These are phyloP conservation scores for Petrosia ficiformis DNA, from an alignment of 37 sponge, comb jelly and placozoan species.

Conservation along the genomic window DNA sequence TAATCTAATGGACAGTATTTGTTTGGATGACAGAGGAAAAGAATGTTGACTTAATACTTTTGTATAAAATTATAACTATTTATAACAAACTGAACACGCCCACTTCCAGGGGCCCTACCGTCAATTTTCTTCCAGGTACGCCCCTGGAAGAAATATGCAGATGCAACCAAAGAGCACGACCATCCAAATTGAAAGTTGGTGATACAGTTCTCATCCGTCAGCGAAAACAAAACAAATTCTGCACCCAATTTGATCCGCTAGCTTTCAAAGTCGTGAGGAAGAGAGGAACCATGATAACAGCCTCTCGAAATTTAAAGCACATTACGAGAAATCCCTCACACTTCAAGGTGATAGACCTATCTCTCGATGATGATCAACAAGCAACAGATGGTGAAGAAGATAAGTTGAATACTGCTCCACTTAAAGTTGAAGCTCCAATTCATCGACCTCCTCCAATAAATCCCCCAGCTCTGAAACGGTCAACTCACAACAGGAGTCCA, in stretches of 20 bases:
- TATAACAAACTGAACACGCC: too few relatives aligned
- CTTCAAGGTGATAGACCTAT: conserved; percentile 9
- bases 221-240: conserved; percentile 40
- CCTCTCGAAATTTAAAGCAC: conserved; percentile 18
- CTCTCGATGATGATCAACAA: background rate
- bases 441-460: background rate
- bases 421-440: background rate
- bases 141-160: too few relatives aligned
- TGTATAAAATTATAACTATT: too few relatives aligned
- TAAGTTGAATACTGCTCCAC: background rate
- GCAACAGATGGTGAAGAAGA: background rate
- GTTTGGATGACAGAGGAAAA: too few relatives aligned
- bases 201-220: conserved; percentile 28
- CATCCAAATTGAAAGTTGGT: conserved; percentile 22
- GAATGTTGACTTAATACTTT: too few relatives aligned
- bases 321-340: conserved; percentile 32
- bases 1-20: too few relatives aligned
- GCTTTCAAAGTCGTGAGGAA: conserved; percentile 13
- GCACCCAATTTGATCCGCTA: conserved; percentile 33
- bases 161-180: background rate
- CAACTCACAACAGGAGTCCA: background rate
- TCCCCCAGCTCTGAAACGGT: background rate
- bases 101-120: too few relatives aligned
- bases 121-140: too few relatives aligned
- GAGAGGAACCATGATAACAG: conserved; percentile 50